Evolutionary conservation across 2,797 vertebrate species (phyloP).

Genomic region (Fistularia tabacaria): DNA sequence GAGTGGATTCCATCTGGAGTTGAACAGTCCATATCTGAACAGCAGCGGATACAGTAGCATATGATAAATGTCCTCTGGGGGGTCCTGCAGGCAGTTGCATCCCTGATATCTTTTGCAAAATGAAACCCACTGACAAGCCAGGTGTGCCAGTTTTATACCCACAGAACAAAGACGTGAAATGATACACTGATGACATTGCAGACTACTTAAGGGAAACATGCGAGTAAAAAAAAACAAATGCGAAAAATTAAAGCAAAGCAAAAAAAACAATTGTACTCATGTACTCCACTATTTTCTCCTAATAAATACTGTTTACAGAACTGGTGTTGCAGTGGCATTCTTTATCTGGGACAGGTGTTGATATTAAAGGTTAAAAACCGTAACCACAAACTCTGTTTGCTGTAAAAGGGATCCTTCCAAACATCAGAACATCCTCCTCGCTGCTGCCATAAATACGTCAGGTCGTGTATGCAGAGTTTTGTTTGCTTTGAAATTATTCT

Average conservation of each 20-base stretch:
- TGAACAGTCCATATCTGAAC: constrained; percentile 48
- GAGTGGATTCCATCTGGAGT: constrained; percentile 49
- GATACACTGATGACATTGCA: constrained; percentile 50
- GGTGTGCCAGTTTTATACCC: constrained; percentile 45
- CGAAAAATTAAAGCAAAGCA: constrained; percentile 12
- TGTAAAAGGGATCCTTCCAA: constrained; percentile 4
- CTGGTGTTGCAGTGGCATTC: too few species aligned
- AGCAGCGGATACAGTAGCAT: constrained; percentile 27
- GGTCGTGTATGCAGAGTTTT: neutral
- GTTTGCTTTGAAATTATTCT: constrained; percentile 36
- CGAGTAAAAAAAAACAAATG: neutral
- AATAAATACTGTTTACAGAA: too few species aligned
- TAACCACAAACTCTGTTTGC: constrained; percentile 24
- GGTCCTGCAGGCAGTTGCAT: too few species aligned
- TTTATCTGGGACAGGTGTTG: too few species aligned
- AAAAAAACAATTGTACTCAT: constrained; percentile 11
- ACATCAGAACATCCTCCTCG: constrained; percentile 29
- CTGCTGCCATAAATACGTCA: constrained; percentile 33
- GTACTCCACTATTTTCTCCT: too few species aligned
- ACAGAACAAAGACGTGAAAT: constrained; percentile 41
- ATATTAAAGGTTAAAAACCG: constrained; percentile 18
- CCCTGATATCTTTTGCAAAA: constrained; percentile 28
- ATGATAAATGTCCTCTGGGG: constrained; percentile 43
- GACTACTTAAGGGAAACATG: constrained; percentile 17
- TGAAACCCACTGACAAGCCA: constrained; percentile 58